Conservation (phyloP, 2,113 vertebrate genomes). For the Phylloscopus trochiloides region DNA sequence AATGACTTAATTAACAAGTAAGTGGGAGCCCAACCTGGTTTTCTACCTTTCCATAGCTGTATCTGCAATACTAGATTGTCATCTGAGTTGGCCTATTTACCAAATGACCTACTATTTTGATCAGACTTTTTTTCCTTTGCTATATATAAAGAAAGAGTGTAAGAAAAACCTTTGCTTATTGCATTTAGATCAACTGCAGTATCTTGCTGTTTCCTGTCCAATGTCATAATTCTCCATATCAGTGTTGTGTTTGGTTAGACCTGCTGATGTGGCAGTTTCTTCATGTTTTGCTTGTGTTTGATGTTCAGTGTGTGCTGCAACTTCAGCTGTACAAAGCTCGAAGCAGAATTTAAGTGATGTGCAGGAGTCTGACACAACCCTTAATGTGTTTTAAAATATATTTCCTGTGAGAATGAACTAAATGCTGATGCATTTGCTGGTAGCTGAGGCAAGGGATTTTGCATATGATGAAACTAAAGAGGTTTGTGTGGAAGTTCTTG, state of each 20-base stretch:
- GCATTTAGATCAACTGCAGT: neutral
- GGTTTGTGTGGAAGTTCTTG: neutral
- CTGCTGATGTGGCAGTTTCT: neutral
- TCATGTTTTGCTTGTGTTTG: neutral
- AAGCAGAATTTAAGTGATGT: neutral
- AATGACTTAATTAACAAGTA: neutral
- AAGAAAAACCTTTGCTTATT: neutral
- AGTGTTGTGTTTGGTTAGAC: neutral
- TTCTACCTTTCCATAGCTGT: neutral
- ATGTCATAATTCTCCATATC: neutral
- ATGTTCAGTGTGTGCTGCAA: neutral
- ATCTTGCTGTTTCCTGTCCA: neutral
- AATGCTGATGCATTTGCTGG: neutral
- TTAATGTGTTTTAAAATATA: neutral
- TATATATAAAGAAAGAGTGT: neutral
- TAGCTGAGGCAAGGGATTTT: neutral
- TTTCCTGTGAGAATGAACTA: neutral
- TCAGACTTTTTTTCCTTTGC: neutral
- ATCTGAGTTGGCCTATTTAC: neutral
- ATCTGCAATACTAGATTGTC: neutral
- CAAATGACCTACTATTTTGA: neutral
- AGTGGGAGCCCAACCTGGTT: neutral
- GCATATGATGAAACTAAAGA: neutral
- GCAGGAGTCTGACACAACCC: neutral
- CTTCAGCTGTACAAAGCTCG: neutral